Base-by-base conservation (phyloP, 2,113 vertebrate species). In the Engystomops pustulosus region DNA sequence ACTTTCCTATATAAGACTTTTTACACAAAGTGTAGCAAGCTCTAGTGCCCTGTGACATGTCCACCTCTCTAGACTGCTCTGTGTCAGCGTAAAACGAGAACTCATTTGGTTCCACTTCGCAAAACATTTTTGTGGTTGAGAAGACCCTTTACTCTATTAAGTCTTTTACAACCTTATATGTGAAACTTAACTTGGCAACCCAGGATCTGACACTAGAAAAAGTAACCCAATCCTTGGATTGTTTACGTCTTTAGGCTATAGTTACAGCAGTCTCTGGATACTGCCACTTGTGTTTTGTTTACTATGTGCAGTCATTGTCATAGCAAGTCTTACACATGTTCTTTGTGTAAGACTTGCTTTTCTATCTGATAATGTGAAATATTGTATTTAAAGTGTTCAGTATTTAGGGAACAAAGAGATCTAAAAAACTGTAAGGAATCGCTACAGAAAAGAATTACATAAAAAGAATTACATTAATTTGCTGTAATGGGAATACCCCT, bases 161-260 rank as follows among this genome's bases (percentile, higher is more conserved):
- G 18, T 41, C 68, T 44, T 25, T 41, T 30, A 38, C 8, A 14
- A 60, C 51, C 11, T 41, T 78, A 36, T 17, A 36, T 78, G 32
- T 36, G n/a, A 78, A 53, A 58, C 49, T 41, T 0, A 12, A 60
- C 51, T 41, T 58, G 53, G 51, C 36, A 41, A 78, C 51, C 45
- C 32, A 78, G 34, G 3, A 60, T n/a, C 74, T 25, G 51, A 62
- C 69, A 81, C 20, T 60, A 45, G 51, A 41, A 36, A 68, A 72
- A 72, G 80, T 82, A 72, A 72, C 15, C 12, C 49, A 82, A 58
- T 72, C 51, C 80, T 60, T 81, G 45, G 30, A 47, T 53, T 84
- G 72, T 78, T 83, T 84, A n/a, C 41, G 44, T 38, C 82, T 78
- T 84, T 65, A 77, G 72, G 74, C n/a, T 77, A 78, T 78, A 78